Conservation (phyloP, 2,888 invertebrate species). For the Clistopyga incitator region DNA sequence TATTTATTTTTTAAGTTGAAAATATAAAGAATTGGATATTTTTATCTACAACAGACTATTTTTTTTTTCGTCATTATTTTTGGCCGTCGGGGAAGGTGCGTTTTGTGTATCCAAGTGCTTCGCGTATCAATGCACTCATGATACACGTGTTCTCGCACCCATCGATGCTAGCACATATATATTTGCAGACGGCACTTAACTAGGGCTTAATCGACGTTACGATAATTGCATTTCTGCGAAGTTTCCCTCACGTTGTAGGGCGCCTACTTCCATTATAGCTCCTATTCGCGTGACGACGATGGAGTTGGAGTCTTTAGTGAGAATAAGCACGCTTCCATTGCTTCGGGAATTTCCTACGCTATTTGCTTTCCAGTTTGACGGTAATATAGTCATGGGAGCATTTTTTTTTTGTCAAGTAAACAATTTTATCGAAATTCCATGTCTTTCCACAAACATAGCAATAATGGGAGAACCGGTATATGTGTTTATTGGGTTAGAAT, state of each 20-base stretch:
- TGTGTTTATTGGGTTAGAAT: no score
- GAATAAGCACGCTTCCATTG: conserved; percentile 2
- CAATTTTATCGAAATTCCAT: neutral
- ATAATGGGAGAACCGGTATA: no score
- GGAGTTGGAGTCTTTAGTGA: conserved; percentile 7
- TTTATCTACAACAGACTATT: no score
- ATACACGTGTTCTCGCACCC: neutral
- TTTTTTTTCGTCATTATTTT: no score
- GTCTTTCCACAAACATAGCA: no score
- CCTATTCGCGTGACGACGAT: conserved; percentile 35
- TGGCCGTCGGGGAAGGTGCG: no score
- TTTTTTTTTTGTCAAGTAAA: neutral
- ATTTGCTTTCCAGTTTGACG: neutral
- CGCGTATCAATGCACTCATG: neutral
- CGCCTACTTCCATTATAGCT: conserved; percentile 49
- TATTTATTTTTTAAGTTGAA: no score
- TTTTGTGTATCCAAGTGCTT: neutral
- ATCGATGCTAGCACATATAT: neutral
- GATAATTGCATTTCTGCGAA: conserved; percentile 49
- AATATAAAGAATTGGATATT: no score
- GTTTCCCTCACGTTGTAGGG: conserved; percentile 31
- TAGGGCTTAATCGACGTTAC: conserved; percentile 24
- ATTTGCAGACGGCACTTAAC: neutral
- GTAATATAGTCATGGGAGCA: neutral
- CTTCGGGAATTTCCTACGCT: neutral